Evolutionary conservation across 2,888 invertebrate genomes (phyloP).

Genomic region (Endotricha flammealis): DNA sequence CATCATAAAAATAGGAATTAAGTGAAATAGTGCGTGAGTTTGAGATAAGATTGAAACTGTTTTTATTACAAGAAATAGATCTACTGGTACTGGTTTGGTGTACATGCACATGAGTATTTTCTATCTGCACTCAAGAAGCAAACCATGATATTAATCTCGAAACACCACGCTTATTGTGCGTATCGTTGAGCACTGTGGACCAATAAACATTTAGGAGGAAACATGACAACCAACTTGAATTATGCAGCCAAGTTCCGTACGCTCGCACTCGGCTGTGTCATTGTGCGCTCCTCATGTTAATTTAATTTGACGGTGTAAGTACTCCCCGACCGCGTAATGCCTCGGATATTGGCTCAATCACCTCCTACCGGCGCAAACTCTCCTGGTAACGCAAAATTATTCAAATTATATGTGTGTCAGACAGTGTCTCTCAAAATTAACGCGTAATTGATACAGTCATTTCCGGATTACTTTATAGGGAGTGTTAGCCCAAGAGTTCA

Average conservation of each 20-base stretch:
- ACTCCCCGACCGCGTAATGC: conserved; percentile 35
- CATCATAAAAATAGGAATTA: no score
- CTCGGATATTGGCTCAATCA: conserved; percentile 44
- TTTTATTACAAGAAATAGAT: no score
- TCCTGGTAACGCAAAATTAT: conserved; percentile 35
- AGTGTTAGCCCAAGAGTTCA: neutral
- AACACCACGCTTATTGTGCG: neutral
- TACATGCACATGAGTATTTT: no score
- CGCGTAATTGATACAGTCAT: conserved; percentile 21
- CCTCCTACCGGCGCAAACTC: conserved; percentile 28
- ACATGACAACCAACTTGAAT: conserved; percentile 35
- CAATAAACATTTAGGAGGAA: conserved; percentile 32
- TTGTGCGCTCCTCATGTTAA: conserved; percentile 53
- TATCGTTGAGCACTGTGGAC: conserved; percentile 28
- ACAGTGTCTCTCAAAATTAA: conserved; percentile 18
- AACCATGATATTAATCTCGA: no score
- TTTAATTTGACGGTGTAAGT: conserved; percentile 53
- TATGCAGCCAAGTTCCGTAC: conserved; percentile 34
- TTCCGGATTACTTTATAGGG: conserved; percentile 4
- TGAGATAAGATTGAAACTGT: no score
- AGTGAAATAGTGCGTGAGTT: no score
- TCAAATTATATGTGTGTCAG: conserved; percentile 31
- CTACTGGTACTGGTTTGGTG: no score
- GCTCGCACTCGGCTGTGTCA: conserved; percentile 32
- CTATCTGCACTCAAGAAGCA: no score